Evolutionary conservation across 2,797 vertebrate genomes (phyloP), one percentile per base, ranked within the genome.

Genomic region (Thaleichthys pacificus): DNA sequence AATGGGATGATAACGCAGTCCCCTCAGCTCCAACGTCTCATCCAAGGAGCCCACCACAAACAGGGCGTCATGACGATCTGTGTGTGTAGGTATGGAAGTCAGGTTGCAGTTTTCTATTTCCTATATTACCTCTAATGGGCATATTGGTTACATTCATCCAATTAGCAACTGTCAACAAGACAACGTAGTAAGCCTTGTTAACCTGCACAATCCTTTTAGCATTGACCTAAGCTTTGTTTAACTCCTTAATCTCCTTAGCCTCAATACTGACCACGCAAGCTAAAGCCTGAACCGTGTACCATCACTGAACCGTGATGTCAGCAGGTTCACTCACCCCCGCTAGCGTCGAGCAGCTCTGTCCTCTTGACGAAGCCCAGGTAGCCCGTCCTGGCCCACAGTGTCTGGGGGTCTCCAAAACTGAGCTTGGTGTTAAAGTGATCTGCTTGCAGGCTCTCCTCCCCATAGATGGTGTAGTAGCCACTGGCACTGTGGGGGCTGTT

Each of bases 401-500:
- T 99, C 79, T 96, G 95, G 0, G 96, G 96, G 69, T 99, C 98
- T 0, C 97, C 98, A 12, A 99, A 99, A 90, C 97, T 99, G 79
- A 99, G 95, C 65, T 95, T 96, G 22, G 96, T 97, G 89, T 99
- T 98, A 87, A 99, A 99, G 87, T 99, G 98, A 75, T 99, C 96
- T 0, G 97, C 97, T 82, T 98, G 97, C 0, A 98, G 96, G 72
- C 93, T 96, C 85, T 99, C 97, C 42, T 96, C 98, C 65, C 98
- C 98, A 0, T 99, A 98, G 89, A 99, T 98, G 64, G 96, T 98
- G 72, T 98, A 99, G 83, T 99, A 99, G 66, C 98, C 98, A 0
- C 95, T 97, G 87, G 98, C 96, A 0, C 93, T 98, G 82, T 99
- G 97, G 0, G 96, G 96, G 21, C 98, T 99, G 80, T 96, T 96